These are phyloP conservation scores for Pocillopora grandis DNA, from an alignment of 92 coral and sea anemone species.

Conservation along the genomic window DNA sequence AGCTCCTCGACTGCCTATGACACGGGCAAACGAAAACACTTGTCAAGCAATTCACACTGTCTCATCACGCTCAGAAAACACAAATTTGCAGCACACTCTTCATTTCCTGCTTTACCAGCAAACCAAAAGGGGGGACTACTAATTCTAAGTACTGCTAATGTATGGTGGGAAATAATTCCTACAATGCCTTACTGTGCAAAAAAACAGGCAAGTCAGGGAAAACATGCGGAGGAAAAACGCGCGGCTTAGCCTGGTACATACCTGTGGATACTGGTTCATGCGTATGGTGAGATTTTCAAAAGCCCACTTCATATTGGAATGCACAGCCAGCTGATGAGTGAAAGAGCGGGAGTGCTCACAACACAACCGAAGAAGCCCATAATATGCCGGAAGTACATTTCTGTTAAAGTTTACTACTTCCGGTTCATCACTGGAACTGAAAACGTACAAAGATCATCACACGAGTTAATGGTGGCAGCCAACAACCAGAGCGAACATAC, in stretches of 20 bases:
- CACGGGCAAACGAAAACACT: neutral
- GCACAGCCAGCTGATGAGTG: constrained; percentile 89
- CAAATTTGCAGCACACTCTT: neutral
- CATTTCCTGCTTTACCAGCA: neutral
- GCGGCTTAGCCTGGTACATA: constrained; percentile 2
- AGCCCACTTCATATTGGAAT: constrained; percentile 98
- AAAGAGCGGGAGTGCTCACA: constrained; percentile 91
- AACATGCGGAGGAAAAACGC: no score
- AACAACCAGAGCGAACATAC: no score
- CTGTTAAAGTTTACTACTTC: constrained; percentile 96
- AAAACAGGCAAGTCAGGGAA: no score
- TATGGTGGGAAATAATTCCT: no score
- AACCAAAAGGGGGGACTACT: neutral
- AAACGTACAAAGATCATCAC: neutral
- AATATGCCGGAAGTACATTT: constrained; percentile 94
- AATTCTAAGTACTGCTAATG: no score
- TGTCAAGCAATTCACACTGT: neutral
- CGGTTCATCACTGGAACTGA: constrained; percentile 96
- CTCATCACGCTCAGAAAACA: neutral
- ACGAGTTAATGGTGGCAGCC: neutral
- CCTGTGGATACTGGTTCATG: constrained; percentile 97
- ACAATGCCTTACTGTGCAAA: no score
- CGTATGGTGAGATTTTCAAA: constrained; percentile 93
- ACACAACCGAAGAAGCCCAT: constrained; percentile 87
- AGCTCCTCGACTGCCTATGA: constrained; percentile 96